These are phyloP conservation scores for Trochalopteron elliotii DNA, from an alignment of 2,113 vertebrate genomes.

Conservation along the genomic window DNA sequence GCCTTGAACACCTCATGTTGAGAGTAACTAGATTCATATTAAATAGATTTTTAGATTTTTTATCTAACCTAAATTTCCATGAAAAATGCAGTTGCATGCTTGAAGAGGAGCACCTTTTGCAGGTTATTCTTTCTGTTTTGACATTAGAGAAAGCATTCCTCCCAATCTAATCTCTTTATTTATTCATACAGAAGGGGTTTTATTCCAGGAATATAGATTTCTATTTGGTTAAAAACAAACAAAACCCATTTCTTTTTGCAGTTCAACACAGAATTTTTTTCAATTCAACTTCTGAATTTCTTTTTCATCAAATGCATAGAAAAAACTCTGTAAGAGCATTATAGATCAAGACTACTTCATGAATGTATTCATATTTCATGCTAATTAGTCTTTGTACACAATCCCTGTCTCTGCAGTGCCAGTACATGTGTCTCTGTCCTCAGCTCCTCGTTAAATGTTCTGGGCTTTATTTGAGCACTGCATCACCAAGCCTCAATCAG, in stretches of 20 bases:
- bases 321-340: constrained; percentile 66
- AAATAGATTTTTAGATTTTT: background rate
- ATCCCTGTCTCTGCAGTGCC: constrained; percentile 66
- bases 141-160: background rate
- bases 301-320: constrained; percentile 55
- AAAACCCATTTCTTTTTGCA: background rate
- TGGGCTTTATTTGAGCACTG: constrained; percentile 75
- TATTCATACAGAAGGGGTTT: background rate
- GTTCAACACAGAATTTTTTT: constrained; percentile 35
- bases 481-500: constrained; percentile 49
- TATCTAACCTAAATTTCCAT: background rate
- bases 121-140: background rate
- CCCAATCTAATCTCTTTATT: background rate
- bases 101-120: background rate
- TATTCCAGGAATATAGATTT: background rate
- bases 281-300: constrained; percentile 53
- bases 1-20: background rate
- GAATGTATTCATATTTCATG: constrained; percentile 78
- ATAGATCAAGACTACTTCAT: constrained; percentile 75
- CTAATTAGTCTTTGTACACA: constrained; percentile 77
- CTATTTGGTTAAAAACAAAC: constrained; percentile 9
- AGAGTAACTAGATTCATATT: background rate
- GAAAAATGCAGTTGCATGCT: background rate
- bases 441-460: constrained; percentile 80
- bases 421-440: constrained; percentile 78